phyloP scores from a whole-genome alignment of 1,140 invertebrate genomes.

The Mylabris phalerata region DNA sequence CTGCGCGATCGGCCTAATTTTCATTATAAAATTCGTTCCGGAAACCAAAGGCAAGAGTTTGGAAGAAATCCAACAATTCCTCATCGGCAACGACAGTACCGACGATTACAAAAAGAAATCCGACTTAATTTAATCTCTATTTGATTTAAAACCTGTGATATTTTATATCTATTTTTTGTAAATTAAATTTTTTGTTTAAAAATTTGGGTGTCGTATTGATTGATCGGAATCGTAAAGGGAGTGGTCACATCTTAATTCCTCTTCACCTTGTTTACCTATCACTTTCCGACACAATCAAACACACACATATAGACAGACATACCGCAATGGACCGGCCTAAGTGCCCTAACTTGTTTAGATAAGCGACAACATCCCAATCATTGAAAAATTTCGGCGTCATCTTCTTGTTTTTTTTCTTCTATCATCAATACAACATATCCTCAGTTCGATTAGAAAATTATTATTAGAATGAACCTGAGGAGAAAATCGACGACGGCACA shows the following conservation, averaged over 20 bases:
- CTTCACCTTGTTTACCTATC: constrained; percentile 21
- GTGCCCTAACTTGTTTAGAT: constrained; percentile 32
- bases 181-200: background rate
- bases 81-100: constrained; percentile 21
- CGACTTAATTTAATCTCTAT: no score
- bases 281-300: constrained; percentile 9
- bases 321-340: constrained; percentile 16
- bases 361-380: constrained; percentile 6
- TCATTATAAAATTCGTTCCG: constrained; percentile 58
- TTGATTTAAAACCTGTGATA: no score
- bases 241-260: constrained; percentile 30
- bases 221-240: constrained; percentile 24
- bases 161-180: no score
- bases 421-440: no score
- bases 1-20: constrained; percentile 54
- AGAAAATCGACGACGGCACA: no score
- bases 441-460: no score
- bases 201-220: constrained; percentile 26
- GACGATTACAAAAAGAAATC: no score
- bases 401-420: no score
- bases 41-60: constrained; percentile 79
- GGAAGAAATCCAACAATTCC: constrained; percentile 42
- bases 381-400: no score
- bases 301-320: background rate
- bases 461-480: no score